Conservation (phyloP, 2,113 vertebrate genomes). For the Salvelinus alpinus region DNA sequence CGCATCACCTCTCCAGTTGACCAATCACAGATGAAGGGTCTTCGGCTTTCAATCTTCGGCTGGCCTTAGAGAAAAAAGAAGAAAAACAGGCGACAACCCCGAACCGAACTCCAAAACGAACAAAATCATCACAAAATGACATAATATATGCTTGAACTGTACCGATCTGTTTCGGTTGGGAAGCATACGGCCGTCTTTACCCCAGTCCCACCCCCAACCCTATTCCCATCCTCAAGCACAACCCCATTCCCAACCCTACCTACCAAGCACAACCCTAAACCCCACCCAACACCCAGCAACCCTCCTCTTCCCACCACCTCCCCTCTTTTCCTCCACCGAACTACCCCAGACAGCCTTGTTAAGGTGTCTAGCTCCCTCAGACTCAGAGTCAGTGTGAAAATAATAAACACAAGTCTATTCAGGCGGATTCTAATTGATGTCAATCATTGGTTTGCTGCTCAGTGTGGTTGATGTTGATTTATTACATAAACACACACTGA, state of each 20-base stretch:
- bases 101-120: too few species aligned
- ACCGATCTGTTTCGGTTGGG: too few species aligned
- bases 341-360: slow-evolving; percentile 57
- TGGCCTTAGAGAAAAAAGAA: too few species aligned
- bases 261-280: background rate
- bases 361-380: slow-evolving; percentile 51
- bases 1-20: too few species aligned
- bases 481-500: too few species aligned
- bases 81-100: too few species aligned
- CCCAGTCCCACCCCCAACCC: background rate
- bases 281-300: background rate
- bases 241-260: too few species aligned
- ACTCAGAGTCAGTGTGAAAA: slow-evolving; percentile 53
- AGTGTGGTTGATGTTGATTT: background rate
- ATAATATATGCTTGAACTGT: too few species aligned
- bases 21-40: too few species aligned
- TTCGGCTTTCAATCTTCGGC: too few species aligned
- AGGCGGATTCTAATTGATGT: background rate
- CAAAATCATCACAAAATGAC: too few species aligned
- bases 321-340: slow-evolving; percentile 1
- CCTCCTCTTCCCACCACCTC: background rate
- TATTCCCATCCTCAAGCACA: background rate
- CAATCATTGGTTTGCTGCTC: background rate
- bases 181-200: too few species aligned
- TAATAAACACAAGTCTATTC: slow-evolving; percentile 50